Percentiles rank a stretch among this genome's conserved stretches.
phyloP scores from a whole-genome alignment of 2,888 invertebrate species.

The Willowsia nigromaculata region DNA sequence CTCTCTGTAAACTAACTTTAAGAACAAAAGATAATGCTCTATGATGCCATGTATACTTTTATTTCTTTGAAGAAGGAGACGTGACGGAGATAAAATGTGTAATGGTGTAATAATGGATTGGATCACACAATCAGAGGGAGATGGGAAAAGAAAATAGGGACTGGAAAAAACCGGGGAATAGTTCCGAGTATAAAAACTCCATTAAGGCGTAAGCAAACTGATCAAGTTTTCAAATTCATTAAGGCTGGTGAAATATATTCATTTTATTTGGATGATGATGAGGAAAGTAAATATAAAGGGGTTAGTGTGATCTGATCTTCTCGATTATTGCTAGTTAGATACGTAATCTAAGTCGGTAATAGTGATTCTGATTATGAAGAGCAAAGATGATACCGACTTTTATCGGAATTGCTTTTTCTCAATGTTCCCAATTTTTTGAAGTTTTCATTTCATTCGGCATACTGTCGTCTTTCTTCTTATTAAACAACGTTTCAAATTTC shows the following conservation, averaged over 20 bases:
- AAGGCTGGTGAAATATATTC: not conserved
- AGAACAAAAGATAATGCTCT: not conserved
- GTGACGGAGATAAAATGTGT: not conserved
- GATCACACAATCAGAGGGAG: not conserved
- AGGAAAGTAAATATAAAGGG: not conserved
- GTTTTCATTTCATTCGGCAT: not conserved
- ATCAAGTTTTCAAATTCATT: slow-evolving; percentile 58
- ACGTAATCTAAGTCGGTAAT: not conserved
- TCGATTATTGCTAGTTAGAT: not conserved
- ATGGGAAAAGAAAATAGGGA: not conserved
- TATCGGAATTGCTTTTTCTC: not conserved
- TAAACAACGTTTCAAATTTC: not conserved
- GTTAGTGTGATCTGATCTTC: not conserved
- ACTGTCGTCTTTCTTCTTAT: not conserved
- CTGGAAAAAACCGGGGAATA: not conserved
- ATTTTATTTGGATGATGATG: not conserved
- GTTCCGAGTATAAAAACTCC: not conserved
- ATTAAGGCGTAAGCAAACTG: slow-evolving; percentile 58
- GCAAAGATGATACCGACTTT: not conserved
- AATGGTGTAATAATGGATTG: slow-evolving; percentile 3
- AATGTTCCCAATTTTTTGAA: slow-evolving; percentile 5
- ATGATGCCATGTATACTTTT: not conserved
- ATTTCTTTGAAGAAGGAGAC: not conserved
- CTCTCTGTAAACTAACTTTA: not conserved
- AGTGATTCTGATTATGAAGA: slow-evolving; percentile 15